Evolutionary conservation across 2,888 invertebrate genomes (phyloP), one percentile per base, ranked within the genome.

Genomic region (Cynaeus angustus): DNA sequence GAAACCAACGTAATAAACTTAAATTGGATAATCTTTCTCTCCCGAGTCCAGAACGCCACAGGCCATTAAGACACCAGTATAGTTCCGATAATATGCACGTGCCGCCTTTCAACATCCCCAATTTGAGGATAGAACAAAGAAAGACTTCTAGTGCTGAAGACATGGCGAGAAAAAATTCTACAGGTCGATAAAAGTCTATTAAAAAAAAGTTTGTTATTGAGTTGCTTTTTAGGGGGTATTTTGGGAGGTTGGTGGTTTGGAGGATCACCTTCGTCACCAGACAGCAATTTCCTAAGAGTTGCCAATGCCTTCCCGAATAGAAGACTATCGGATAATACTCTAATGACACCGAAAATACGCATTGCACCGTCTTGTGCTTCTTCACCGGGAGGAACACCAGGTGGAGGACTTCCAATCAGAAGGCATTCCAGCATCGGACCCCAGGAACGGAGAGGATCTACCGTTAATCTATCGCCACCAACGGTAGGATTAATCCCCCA

Each of bases 401-500:
- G 91, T 66, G 88, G 92, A 28, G 94, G 94, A 0, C 86, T 96
- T 70, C 96, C 96, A 10, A 92, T 93, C 33, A 90, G 96, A 59
- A 91, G 96, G 16, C 97, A 97, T 85, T 96, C 96, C 66, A 95
- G 95, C 85, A 96, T 95, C 78, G 96, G 95, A 14, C 94, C 96
- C 0, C 95, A 96, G 82, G 95, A 96, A 83, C 90, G 95, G 72
- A 91, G 95, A 61, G 92, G 92, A 66, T 94, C 94, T 9, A 91
- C 92, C 71, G 92, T 93, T 75, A 95, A 95, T 86, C 88, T 95
- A 71, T 95, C 95, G 71, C 95, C 95, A 76, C 95, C 95, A 76
- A 93, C 94, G 88, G 96, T 96, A 91, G 52, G 52, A 30, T 21
- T 13, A 7, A 1, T 26, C 3, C 55, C 14, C 5, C 7, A 38